phyloP scores from a whole-genome alignment of 2,797 vertebrate genomes.

The Acestrorhynchus altus region DNA sequence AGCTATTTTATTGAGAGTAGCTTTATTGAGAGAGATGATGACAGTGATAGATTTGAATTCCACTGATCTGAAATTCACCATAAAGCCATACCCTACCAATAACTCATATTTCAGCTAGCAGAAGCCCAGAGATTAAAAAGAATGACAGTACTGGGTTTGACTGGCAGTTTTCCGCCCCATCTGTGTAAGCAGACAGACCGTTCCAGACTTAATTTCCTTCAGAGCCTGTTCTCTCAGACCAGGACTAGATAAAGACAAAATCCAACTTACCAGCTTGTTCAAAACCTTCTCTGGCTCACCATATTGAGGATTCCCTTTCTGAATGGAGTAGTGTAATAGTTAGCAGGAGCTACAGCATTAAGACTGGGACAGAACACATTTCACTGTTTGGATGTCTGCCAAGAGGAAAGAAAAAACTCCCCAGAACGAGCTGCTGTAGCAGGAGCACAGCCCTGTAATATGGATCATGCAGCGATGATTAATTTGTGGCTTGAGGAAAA shows the following conservation, averaged over 20 bases:
- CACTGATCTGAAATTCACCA: slow-evolving; percentile 24
- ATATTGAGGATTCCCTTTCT: slow-evolving; percentile 24
- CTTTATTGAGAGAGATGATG: background rate
- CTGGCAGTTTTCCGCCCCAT: slow-evolving; percentile 27
- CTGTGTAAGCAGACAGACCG: slow-evolving; percentile 14
- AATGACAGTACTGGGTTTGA: slow-evolving; percentile 31
- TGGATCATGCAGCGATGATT: slow-evolving; percentile 45
- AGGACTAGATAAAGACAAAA: background rate
- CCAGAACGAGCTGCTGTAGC: background rate
- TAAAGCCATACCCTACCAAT: slow-evolving; percentile 14
- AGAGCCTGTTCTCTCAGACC: background rate
- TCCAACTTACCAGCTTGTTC: background rate
- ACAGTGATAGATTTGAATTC: background rate
- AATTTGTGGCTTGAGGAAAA: slow-evolving; percentile 27
- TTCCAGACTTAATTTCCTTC: background rate
- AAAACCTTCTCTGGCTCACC: background rate
- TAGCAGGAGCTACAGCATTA: slow-evolving; percentile 8
- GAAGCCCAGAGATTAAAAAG: slow-evolving; percentile 31
- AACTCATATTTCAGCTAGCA: slow-evolving; percentile 34
- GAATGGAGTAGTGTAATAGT: slow-evolving; percentile 8
- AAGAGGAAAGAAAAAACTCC: slow-evolving; percentile 40
- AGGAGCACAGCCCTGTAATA: no score
- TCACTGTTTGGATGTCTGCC: slow-evolving; percentile 21
- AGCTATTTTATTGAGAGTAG: background rate
- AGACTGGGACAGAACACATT: slow-evolving; percentile 29